Percentiles rank a stretch among this genome's conserved stretches.
Evolutionary conservation across 2,888 invertebrate genomes (phyloP).

Genomic region (Ichneumoninae sp.): DNA sequence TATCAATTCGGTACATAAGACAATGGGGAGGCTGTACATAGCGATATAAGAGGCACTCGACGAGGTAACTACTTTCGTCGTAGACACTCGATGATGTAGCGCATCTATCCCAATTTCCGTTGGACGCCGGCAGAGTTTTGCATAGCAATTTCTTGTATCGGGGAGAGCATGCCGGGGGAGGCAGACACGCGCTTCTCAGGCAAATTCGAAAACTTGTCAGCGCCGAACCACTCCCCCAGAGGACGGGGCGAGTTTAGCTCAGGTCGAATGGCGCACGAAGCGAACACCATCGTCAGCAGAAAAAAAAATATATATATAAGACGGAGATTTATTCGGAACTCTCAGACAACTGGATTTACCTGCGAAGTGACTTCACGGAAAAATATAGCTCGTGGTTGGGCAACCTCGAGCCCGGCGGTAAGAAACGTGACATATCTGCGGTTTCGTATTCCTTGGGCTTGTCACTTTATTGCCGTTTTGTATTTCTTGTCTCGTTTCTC

Average conservation of each 20-base stretch:
- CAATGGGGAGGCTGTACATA: neutral
- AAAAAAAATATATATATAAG: constrained; percentile 12
- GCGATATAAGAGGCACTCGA: neutral
- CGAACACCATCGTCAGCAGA: neutral
- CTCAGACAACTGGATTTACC: constrained; percentile 53
- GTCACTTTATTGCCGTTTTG: constrained; percentile 18
- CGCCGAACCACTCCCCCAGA: constrained; percentile 39
- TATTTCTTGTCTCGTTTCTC: constrained; percentile 17
- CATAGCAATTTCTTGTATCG: constrained; percentile 73
- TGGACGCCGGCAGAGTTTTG: constrained; percentile 67
- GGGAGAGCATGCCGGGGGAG: constrained; percentile 37
- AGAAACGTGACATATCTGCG: constrained; percentile 45
- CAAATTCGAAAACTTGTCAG: constrained; percentile 77
- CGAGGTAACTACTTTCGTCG: constrained; percentile 18
- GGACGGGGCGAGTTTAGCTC: constrained; percentile 1
- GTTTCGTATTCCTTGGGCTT: constrained; percentile 30
- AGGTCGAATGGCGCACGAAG: neutral
- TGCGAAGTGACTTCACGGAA: constrained; percentile 16
- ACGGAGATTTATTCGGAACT: constrained; percentile 69
- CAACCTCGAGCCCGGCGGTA: constrained; percentile 17
- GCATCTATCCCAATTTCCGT: constrained; percentile 65
- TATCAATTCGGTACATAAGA: neutral
- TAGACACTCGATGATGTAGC: constrained; percentile 17
- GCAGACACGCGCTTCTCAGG: constrained; percentile 59
- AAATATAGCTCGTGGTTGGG: constrained; percentile 7